Conservation (phyloP, 2,888 invertebrate genomes). For the Andrena praecox region DNA sequence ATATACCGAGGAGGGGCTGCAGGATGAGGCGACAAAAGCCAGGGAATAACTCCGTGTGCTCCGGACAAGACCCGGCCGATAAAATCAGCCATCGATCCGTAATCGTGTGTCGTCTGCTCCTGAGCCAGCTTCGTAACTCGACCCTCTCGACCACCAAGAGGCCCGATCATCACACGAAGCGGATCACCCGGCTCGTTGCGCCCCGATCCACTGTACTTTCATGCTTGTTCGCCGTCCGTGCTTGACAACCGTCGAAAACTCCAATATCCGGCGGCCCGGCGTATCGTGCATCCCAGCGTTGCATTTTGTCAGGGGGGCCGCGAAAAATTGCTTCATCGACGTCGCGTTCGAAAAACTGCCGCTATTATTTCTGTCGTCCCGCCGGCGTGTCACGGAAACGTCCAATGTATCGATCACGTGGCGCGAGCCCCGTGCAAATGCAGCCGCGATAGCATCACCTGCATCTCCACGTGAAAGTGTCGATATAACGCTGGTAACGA, state of each 20-base stretch:
- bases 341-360: slow-evolving; percentile 34
- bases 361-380: slow-evolving; percentile 54
- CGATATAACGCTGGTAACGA: slow-evolving; percentile 15
- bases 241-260: slow-evolving; percentile 60
- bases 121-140: neutral
- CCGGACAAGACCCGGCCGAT: slow-evolving; percentile 7
- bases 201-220: slow-evolving; percentile 54
- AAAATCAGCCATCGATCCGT: slow-evolving; percentile 24
- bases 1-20: neutral
- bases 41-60: neutral
- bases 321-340: slow-evolving; percentile 54
- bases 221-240: slow-evolving; percentile 34
- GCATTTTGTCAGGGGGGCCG: slow-evolving; percentile 28
- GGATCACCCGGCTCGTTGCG: slow-evolving; percentile 59
- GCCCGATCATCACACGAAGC: slow-evolving; percentile 5
- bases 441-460: neutral
- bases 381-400: slow-evolving; percentile 11
- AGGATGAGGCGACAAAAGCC: neutral
- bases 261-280: slow-evolving; percentile 60
- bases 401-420: slow-evolving; percentile 1
- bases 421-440: neutral
- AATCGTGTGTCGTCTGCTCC: slow-evolving; percentile 14
- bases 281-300: neutral
- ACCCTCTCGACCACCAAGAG: slow-evolving; percentile 4
- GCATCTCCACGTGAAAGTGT: neutral